These are phyloP conservation scores for Conistra vaccinii DNA, from an alignment of 2,888 invertebrate species.

Conservation along the genomic window DNA sequence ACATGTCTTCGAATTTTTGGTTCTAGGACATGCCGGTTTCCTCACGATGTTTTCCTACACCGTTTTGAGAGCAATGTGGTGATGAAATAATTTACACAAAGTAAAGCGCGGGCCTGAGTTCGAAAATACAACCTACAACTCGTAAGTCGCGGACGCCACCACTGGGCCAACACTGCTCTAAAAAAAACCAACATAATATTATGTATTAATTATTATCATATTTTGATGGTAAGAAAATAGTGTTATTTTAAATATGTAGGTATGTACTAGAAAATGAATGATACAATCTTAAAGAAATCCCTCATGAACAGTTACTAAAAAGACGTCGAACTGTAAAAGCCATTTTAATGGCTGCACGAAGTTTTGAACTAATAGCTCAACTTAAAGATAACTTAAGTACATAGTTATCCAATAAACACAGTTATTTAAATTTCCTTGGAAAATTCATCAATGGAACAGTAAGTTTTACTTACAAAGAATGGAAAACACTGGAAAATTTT, in stretches of 20 bases:
- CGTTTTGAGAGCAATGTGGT: too few species aligned
- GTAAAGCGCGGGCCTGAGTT: too few species aligned
- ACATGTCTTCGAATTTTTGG: too few species aligned
- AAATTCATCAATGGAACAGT: not conserved
- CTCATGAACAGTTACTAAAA: slow-evolving; percentile 3
- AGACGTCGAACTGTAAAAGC: not conserved
- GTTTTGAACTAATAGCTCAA: not conserved
- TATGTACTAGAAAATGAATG: not conserved
- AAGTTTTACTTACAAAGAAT: not conserved
- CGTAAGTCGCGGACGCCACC: too few species aligned
- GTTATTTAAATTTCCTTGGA: not conserved
- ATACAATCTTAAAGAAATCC: not conserved
- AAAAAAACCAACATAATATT: too few species aligned
- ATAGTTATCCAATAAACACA: not conserved
- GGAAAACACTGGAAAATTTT: not conserved
- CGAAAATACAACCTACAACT: too few species aligned
- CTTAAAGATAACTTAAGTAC: not conserved
- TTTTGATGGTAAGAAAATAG: not conserved
- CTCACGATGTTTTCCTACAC: too few species aligned
- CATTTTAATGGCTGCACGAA: slow-evolving; percentile 9
- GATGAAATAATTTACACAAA: too few species aligned
- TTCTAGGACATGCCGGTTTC: too few species aligned
- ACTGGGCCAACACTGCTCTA: too few species aligned
- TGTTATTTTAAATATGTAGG: not conserved
- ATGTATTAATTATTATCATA: not conserved